These are phyloP conservation scores for Danio choprae DNA, from an alignment of 2,797 vertebrate genomes.

Conservation along the genomic window DNA sequence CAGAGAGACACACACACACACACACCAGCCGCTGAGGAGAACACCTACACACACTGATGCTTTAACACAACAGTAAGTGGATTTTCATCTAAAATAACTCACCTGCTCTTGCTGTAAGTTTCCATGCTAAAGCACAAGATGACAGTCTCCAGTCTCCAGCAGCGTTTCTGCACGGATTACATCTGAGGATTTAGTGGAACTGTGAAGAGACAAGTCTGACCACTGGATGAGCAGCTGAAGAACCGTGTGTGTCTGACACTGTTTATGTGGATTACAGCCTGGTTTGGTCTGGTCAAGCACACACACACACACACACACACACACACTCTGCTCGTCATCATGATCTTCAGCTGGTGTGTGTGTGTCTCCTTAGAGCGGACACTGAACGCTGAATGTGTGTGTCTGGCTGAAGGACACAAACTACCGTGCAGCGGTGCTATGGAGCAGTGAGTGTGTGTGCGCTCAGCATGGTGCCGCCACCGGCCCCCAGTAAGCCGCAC, in stretches of 20 bases:
- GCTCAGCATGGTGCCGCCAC: constrained; percentile 56
- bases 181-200: constrained; percentile 62
- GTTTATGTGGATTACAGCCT: constrained; percentile 77
- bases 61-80: not conserved
- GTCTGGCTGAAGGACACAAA: not conserved
- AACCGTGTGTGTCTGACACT: constrained; percentile 59
- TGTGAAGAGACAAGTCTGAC: constrained; percentile 61
- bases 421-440: too few relatives aligned
- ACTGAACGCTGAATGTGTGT: too few relatives aligned
- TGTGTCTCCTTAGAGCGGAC: too few relatives aligned
- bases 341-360: constrained; percentile 64
- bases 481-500: constrained; percentile 84
- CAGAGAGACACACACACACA: constrained; percentile 26
- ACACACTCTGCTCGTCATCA: constrained; percentile 64
- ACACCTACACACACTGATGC: constrained; percentile 24
- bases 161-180: constrained; percentile 69
- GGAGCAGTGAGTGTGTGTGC: too few relatives aligned
- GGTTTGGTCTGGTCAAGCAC: constrained; percentile 65
- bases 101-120: constrained; percentile 54
- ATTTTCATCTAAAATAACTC: not conserved
- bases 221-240: constrained; percentile 71
- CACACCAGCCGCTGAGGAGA: constrained; percentile 35
- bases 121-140: constrained; percentile 33
- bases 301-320: constrained; percentile 59
- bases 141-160: constrained; percentile 53